Conservation (phyloP, 37 sponge, comb jelly and placozoan species). For the Eunapius fragilis region DNA sequence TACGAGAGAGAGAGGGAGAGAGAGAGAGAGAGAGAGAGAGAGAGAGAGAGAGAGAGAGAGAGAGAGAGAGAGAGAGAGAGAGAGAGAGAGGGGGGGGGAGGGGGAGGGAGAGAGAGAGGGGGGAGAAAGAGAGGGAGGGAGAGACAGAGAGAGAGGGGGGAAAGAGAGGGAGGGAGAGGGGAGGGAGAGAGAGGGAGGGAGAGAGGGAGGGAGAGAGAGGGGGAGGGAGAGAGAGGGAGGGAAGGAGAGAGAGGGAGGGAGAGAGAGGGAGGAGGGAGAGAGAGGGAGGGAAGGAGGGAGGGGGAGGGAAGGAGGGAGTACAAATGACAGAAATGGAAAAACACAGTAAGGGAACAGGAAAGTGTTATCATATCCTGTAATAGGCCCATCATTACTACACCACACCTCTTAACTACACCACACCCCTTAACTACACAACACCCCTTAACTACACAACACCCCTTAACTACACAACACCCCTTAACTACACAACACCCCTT, state of each 20-base stretch:
- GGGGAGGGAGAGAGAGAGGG: constrained; percentile 5
- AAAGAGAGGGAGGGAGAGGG: not conserved
- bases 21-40: constrained; percentile 31
- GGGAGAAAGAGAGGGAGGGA: not conserved
- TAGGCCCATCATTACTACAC: no score
- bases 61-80: constrained; percentile 11
- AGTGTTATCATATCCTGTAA: no score
- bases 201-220: not conserved
- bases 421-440: no score
- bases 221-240: not conserved
- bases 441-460: no score
- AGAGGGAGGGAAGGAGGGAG: not conserved
- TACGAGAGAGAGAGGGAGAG: constrained; percentile 36
- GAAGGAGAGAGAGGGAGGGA: not conserved
- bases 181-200: not conserved
- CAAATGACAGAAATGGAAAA: no score
- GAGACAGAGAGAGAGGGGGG: not conserved
- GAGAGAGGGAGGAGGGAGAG: not conserved
- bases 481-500: no score
- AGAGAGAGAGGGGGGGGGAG: constrained; percentile 1
- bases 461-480: no score
- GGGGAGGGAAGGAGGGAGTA: not conserved
- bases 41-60: constrained; percentile 16
- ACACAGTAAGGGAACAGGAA: no score
- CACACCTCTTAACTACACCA: no score